A percentile compares a stretch with the other conserved stretches of the same genome.
These are phyloP conservation scores for Amazona guildingii DNA, from an alignment of 2,113 vertebrate species.

Conservation along the genomic window DNA sequence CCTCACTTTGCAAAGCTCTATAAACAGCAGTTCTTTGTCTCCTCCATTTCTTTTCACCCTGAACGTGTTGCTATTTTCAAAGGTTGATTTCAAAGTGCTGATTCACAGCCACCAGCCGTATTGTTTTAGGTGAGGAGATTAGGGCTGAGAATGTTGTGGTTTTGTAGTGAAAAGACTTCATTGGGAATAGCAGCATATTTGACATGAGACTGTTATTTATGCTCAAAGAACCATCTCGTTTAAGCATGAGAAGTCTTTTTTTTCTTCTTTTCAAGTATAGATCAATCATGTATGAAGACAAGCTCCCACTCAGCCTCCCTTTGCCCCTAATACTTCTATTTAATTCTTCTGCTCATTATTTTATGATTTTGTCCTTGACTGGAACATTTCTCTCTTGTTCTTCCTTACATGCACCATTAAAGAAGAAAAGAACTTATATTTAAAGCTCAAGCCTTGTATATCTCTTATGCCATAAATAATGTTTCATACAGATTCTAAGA, in stretches of 20 bases:
- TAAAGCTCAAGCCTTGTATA: constrained; percentile 1
- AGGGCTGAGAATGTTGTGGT: constrained; percentile 33
- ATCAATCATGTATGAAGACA: constrained; percentile 59
- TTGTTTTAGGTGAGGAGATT: constrained; percentile 47
- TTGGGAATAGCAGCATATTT: constrained; percentile 28
- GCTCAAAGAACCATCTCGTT: constrained; percentile 41
- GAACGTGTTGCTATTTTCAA: neutral
- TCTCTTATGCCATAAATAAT: constrained; percentile 52
- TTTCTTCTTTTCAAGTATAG: constrained; percentile 29
- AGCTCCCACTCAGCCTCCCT: constrained; percentile 56
- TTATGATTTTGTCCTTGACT: constrained; percentile 70
- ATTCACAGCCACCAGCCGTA: neutral
- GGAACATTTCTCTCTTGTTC: constrained; percentile 47
- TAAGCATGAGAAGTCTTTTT: constrained; percentile 11
- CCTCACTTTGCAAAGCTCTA: neutral
- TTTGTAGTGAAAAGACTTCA: constrained; percentile 18
- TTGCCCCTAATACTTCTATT: constrained; percentile 39
- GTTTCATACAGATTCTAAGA: constrained; percentile 27
- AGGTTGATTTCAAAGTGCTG: constrained; percentile 29
- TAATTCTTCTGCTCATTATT: constrained; percentile 53
- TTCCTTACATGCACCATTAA: constrained; percentile 47
- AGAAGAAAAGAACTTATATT: neutral
- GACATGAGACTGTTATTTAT: constrained; percentile 54
- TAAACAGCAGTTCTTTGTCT: constrained; percentile 51
- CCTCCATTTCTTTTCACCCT: neutral